Evolutionary conservation across 2,888 invertebrate species (phyloP).

Genomic region (Agriopis leucophaearia): DNA sequence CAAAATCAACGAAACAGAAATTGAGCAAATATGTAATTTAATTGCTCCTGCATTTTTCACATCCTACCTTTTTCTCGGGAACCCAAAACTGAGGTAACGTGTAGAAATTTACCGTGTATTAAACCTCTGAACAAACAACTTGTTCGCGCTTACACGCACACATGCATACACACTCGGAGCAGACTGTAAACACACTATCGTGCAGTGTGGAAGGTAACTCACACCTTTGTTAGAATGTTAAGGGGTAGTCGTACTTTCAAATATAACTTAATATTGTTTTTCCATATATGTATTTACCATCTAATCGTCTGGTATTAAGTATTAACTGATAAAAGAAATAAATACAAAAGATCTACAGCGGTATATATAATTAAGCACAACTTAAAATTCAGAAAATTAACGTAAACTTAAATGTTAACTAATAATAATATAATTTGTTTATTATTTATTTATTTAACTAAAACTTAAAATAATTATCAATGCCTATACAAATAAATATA

Average conservation of each 20-base stretch:
- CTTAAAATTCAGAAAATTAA: too few relatives aligned
- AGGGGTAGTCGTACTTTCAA: not conserved
- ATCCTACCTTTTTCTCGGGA: conserved; percentile 52
- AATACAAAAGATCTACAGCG: too few relatives aligned
- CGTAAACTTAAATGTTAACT: too few relatives aligned
- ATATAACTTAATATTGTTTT: too few relatives aligned
- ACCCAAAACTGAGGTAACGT: conserved; percentile 73
- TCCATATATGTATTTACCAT: not conserved
- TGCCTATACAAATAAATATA: too few relatives aligned
- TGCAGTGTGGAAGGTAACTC: conserved; percentile 9
- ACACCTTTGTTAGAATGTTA: conserved; percentile 16
- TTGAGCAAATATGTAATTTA: not conserved
- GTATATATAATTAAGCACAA: too few relatives aligned
- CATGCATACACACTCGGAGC: conserved; percentile 43
- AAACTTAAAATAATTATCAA: too few relatives aligned
- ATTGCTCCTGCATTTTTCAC: conserved; percentile 45
- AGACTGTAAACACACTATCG: conserved; percentile 11
- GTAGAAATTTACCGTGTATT: conserved; percentile 84
- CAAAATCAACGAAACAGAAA: not conserved
- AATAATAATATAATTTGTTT: too few relatives aligned
- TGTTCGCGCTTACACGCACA: conserved; percentile 81
- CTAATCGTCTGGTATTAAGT: too few relatives aligned
- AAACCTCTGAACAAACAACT: conserved; percentile 86
- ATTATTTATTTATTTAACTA: too few relatives aligned
- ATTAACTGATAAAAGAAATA: too few relatives aligned